Percentiles rank a stretch among this genome's conserved stretches.
phyloP scores from a whole-genome alignment of 2,797 vertebrate genomes.

The Danio jaintianensis region DNA sequence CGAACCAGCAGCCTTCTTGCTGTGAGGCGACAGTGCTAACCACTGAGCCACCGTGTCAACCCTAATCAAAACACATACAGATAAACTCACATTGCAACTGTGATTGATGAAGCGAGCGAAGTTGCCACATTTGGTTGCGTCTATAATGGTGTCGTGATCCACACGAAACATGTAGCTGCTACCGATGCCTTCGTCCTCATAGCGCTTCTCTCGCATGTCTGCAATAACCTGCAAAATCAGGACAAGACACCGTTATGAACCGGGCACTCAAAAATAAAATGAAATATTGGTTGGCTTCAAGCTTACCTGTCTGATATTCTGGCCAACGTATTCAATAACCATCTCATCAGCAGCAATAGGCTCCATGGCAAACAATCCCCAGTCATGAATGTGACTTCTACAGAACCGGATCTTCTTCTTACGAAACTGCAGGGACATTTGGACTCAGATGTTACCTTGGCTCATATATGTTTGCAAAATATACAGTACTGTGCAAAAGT shows the following conservation, averaged over 20 bases:
- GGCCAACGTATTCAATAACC: slow-evolving; percentile 97
- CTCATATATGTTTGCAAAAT: not conserved
- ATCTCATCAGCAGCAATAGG: slow-evolving; percentile 98
- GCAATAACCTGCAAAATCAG: slow-evolving; percentile 88
- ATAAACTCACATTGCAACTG: slow-evolving; percentile 94
- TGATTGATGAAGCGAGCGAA: slow-evolving; percentile 98
- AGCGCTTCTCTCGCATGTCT: slow-evolving; percentile 96
- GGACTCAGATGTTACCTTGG: not conserved
- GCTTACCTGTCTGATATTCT: slow-evolving; percentile 97
- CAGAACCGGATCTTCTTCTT: slow-evolving; percentile 98
- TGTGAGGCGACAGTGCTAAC: too few species aligned
- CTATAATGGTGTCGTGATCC: slow-evolving; percentile 98
- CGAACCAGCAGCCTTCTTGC: too few species aligned
- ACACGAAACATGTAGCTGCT: slow-evolving; percentile 99
- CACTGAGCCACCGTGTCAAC: too few species aligned
- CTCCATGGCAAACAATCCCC: slow-evolving; percentile 97
- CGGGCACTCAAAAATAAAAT: not conserved
- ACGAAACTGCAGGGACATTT: slow-evolving; percentile 83
- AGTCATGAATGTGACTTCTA: slow-evolving; percentile 96
- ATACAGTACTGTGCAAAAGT: too few species aligned
- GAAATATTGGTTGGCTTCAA: not conserved
- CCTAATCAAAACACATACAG: not conserved
- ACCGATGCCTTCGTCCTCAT: slow-evolving; percentile 95
- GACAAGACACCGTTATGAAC: not conserved
- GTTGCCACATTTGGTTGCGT: slow-evolving; percentile 97